Base-by-base conservation (phyloP, 1,140 invertebrate species). In the Idris sp. region DNA sequence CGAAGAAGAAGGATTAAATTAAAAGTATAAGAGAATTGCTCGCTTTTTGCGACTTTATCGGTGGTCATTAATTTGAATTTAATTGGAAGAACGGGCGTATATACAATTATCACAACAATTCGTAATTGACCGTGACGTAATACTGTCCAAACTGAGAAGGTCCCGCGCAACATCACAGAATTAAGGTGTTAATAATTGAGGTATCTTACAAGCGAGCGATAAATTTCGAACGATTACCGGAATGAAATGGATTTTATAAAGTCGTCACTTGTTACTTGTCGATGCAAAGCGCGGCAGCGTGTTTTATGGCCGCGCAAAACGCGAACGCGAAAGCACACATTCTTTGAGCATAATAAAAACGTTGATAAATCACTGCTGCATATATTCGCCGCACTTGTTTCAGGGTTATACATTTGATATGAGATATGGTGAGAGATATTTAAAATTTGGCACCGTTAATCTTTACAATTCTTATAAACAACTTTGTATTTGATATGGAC, bases 201-300 rank as follows among this genome's bases (percentile, higher is more conserved):
- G 28, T 54, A 38, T 58, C 58, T 72, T 58, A 72, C 19, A 18
- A 14, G 16, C 18, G 9, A 4, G 28, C 43, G 30, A 64, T 64
- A 72, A 72, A 64, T 72, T 59, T 49, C 22, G 33, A 15, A 25
- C 35, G 26, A 72, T 56, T 72, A 62, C 28, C 2, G 19, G 49
- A 49, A 54, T 51, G 26, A 40, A 56, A 56, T 36, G 33, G 49
- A 36, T 51, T 58, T 54, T 58, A 72, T 49, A 58, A 58, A 72
- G 68, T 51, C 44, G 44, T 64, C 58, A 72, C 30, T 58, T 44
- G 51, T 64, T 62, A 49, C 56, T 62, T 49, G 67, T 62, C 56
- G 41, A 56, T 62, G 49, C 16, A n/a, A n/a, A n/a, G n/a, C n/a
- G n/a, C n/a, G n/a, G n/a, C n/a, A n/a, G n/a, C n/a, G n/a, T n/a